A percentile compares a stretch with the other conserved stretches of the same genome.
These are phyloP conservation scores for Neofelis nebulosa DNA, from an alignment of 2,113 vertebrate species.

Conservation along the genomic window DNA sequence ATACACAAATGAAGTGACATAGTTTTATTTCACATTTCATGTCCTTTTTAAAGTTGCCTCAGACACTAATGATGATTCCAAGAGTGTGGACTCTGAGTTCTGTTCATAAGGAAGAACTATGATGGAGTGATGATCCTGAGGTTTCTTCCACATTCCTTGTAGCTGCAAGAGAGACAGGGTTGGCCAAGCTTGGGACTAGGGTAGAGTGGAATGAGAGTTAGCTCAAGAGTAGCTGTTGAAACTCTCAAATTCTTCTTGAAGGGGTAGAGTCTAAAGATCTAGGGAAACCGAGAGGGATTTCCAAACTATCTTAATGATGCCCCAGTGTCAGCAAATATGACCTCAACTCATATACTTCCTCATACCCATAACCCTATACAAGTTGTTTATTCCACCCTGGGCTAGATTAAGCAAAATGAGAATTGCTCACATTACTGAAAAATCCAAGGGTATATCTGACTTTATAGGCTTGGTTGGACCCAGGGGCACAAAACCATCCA, in stretches of 20 bases:
- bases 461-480: neutral
- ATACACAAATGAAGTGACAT: neutral
- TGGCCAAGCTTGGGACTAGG: neutral
- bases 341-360: neutral
- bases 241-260: neutral
- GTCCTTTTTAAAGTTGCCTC: neutral
- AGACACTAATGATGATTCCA: neutral
- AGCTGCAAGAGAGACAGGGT: neutral
- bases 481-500: neutral
- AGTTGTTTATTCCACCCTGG: neutral
- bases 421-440: slow-evolving; percentile 17
- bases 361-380: neutral
- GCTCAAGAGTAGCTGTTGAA: neutral
- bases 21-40: neutral
- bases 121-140: neutral
- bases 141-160: neutral
- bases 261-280: neutral
- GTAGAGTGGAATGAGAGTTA: neutral
- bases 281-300: neutral
- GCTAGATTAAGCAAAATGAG: neutral
- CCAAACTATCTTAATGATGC: neutral
- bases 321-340: neutral
- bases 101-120: neutral
- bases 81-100: neutral
- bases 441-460: neutral